These are phyloP conservation scores for Collichthys lucidus DNA, from an alignment of 2,113 vertebrate genomes.

Conservation along the genomic window DNA sequence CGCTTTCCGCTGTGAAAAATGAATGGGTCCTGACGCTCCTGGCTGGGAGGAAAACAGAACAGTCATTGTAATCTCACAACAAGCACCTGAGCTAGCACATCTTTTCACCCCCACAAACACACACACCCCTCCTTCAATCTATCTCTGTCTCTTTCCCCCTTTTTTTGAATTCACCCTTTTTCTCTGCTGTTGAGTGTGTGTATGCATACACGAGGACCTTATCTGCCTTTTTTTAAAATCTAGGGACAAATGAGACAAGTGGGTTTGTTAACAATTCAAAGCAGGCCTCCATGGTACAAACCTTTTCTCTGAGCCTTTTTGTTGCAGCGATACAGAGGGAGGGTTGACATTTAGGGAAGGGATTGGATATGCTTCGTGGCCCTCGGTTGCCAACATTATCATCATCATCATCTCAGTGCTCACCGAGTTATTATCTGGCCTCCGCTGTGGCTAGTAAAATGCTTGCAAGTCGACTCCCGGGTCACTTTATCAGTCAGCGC, in stretches of 20 bases:
- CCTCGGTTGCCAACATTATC: conserved; percentile 73
- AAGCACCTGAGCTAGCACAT: conserved; percentile 60
- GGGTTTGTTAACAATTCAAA: conserved; percentile 63
- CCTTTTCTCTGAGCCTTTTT: conserved; percentile 43
- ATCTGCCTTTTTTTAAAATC: neutral
- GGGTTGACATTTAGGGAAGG: conserved; percentile 77
- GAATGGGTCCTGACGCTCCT: conserved; percentile 50
- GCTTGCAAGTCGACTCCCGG: conserved; percentile 42
- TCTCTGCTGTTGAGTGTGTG: neutral
- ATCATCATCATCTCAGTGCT: conserved; percentile 73
- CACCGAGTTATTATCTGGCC: conserved; percentile 76
- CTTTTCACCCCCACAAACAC: conserved; percentile 38
- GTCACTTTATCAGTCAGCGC: conserved; percentile 73
- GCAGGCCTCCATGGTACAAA: conserved; percentile 35
- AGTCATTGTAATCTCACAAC: conserved; percentile 73
- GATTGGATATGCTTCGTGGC: conserved; percentile 71
- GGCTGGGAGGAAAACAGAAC: conserved; percentile 65
- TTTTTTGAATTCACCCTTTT: conserved; percentile 7
- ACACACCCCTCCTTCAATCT: conserved; percentile 34
- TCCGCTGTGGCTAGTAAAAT: conserved; percentile 55
- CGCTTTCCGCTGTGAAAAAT: conserved; percentile 43
- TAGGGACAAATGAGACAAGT: conserved; percentile 49
- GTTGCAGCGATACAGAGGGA: conserved; percentile 46
- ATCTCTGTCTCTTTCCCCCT: conserved; percentile 37
- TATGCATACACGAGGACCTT: neutral